Percentiles rank a stretch among this genome's conserved stretches.
Conservation (phyloP, 2,888 invertebrate genomes). For the Tuta absoluta region DNA sequence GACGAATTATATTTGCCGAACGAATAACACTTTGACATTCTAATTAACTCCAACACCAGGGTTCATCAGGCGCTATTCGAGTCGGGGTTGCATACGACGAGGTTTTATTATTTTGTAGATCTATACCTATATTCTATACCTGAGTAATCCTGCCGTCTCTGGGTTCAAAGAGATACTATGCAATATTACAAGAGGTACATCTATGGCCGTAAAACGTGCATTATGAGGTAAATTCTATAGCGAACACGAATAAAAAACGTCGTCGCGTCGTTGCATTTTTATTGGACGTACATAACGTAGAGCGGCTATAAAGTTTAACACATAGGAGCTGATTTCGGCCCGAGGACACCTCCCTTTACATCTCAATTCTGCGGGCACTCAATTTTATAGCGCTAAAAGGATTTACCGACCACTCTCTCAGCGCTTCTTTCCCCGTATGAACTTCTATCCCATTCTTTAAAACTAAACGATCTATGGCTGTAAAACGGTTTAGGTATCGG, state of each 20-base stretch:
- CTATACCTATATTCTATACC: neutral
- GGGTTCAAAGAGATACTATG: neutral
- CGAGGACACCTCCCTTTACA: slow-evolving; percentile 43
- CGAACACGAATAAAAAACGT: slow-evolving; percentile 21
- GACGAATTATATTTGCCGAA: neutral
- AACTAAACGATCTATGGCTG: neutral
- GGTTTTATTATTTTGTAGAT: too few species aligned
- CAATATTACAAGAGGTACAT: neutral
- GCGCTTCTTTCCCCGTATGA: slow-evolving; percentile 33
- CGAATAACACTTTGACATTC: neutral
- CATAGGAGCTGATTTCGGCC: slow-evolving; percentile 42
- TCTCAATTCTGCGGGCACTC: slow-evolving; percentile 50
- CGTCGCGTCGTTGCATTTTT: slow-evolving; percentile 25
- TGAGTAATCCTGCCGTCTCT: neutral
- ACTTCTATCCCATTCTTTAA: slow-evolving; percentile 15
- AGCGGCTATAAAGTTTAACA: slow-evolving; percentile 47
- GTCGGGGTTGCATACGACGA: too few species aligned
- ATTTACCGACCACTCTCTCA: slow-evolving; percentile 45
- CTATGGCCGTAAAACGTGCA: slow-evolving; percentile 11
- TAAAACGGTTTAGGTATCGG: too few species aligned
- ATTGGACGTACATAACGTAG: slow-evolving; percentile 39
- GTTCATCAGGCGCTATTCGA: too few species aligned
- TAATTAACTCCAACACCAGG: neutral
- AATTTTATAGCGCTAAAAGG: slow-evolving; percentile 55
- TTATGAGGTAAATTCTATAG: slow-evolving; percentile 15